These are phyloP conservation scores for Micronycteris hirsuta DNA, from an alignment of 2,113 vertebrate genomes.

Conservation along the genomic window DNA sequence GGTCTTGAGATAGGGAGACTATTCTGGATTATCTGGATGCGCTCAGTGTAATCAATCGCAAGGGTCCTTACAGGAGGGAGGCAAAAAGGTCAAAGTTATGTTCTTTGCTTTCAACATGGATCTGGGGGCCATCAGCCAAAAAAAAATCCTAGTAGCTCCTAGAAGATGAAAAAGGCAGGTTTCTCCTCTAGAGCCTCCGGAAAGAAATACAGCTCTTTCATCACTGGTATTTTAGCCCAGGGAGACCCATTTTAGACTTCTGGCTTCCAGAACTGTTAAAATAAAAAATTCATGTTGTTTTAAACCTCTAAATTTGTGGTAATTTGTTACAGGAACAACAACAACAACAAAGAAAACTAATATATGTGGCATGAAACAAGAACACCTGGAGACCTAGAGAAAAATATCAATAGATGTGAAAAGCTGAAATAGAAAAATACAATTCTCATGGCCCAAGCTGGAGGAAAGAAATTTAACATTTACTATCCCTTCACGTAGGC, in stretches of 20 bases:
- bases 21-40: neutral
- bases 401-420: neutral
- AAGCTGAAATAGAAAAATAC: neutral
- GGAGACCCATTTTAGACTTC: neutral
- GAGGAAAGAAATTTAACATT: neutral
- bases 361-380: neutral
- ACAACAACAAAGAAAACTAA: neutral
- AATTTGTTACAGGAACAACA: neutral
- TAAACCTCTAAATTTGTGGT: neutral
- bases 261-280: neutral
- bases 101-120: neutral
- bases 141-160: neutral
- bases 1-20: neutral
- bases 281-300: neutral
- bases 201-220: neutral
- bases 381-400: neutral
- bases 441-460: neutral
- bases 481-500: neutral
- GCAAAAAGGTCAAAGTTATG: neutral
- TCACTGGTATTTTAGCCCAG: neutral
- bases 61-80: neutral
- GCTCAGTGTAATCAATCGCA: neutral
- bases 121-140: neutral
- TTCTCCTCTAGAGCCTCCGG: neutral
- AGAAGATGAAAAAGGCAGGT: neutral